Evolutionary conservation across 30 jellyfish, hydroid and myxozoan genomes (phyloP).

Genomic region (Turritopsis dohrnii): DNA sequence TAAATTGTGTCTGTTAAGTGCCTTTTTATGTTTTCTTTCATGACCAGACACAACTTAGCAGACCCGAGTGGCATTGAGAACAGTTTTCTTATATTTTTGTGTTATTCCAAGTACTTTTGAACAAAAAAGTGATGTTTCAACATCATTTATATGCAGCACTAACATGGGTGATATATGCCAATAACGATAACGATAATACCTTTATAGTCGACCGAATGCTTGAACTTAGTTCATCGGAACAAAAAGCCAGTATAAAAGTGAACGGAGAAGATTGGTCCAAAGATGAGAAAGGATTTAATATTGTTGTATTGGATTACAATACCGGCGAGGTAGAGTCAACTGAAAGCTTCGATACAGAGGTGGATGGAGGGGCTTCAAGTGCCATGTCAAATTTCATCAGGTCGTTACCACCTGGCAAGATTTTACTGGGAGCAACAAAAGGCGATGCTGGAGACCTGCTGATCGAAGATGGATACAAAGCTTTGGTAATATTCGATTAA

Average conservation of each 20-base stretch:
- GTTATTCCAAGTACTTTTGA: no score
- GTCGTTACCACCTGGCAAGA: constrained; percentile 59
- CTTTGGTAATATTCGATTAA: constrained; percentile 63
- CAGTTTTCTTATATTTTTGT: no score
- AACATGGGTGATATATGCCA: no score
- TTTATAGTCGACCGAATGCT: constrained; percentile 27
- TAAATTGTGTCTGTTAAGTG: no score
- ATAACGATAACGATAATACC: no score
- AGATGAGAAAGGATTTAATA: constrained; percentile 81
- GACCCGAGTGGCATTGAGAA: no score
- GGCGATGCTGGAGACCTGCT: constrained; percentile 65
- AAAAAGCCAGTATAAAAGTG: constrained; percentile 62
- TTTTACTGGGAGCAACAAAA: constrained; percentile 60
- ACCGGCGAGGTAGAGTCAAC: constrained; percentile 74
- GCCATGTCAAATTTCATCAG: constrained; percentile 82
- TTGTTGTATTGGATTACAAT: constrained; percentile 71
- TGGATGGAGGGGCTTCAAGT: constrained; percentile 79
- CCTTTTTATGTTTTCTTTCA: no score
- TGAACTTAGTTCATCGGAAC: constrained; percentile 64
- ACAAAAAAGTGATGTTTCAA: no score
- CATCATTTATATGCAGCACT: no score
- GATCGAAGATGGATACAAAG: constrained; percentile 64
- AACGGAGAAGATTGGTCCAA: constrained; percentile 78
- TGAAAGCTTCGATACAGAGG: constrained; percentile 72
- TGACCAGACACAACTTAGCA: no score